Evolutionary conservation across 2,797 vertebrate species (phyloP), one percentile per base, ranked within the genome.

Genomic region (Erethizon dorsatum): DNA sequence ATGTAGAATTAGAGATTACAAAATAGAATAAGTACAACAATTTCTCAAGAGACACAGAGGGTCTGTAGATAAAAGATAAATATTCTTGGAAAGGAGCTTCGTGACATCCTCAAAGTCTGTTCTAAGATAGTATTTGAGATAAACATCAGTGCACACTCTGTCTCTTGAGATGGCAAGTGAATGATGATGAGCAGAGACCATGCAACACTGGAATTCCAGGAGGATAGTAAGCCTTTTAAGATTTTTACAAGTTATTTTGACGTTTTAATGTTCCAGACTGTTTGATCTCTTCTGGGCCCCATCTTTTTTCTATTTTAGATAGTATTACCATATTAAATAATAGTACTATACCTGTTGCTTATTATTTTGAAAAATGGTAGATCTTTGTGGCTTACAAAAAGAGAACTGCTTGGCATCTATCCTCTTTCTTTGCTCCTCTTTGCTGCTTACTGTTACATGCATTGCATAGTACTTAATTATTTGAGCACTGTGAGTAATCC

Each of bases 11-110:
- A 65, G 47, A 88, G 54, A 71, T 83, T 87, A 75, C 20, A 94
- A 91, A 95, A 88, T 26, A 86, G 6, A 82, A 54, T 92, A 97
- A 97, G 90, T 91, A 26, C 28, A 89, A 63, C 33, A 83, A 59
- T 92, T 92, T 90, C 56, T 79, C 52, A 95, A 84, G 83, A 73
- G 69, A 41, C 82, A 92, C 26, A 92, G 54, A 92, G n/a, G 14
- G 15, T 89, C 83, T 75, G 13, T 33, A 94, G 22, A 77, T 86
- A 28, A 41, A 80, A 83, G 26, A 94, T 31, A 94, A 57, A 83
- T 91, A 45, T 65, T 31, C 82, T 95, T 88, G 84, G 47, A 88
- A 71, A 94, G 63, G 41, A 73, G 50, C 56, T 45, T 69, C 17
- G 5, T 61, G 9, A 5, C 88, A 31, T 79, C 50, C 28, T 92